phyloP scores from a whole-genome alignment of 2,888 invertebrate species.

The Odontomyia ornata region DNA sequence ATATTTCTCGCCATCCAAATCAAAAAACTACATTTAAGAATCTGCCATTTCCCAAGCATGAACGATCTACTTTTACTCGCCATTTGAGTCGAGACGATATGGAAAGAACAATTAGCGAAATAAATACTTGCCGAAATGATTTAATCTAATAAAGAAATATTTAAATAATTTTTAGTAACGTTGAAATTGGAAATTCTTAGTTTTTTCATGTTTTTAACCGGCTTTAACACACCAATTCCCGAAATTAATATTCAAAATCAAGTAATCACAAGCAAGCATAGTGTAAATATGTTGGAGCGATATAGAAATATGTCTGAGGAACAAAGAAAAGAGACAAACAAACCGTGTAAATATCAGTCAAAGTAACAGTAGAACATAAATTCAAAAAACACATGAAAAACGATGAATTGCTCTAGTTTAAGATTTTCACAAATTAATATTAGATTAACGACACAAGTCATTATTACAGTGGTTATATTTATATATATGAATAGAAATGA shows the following conservation, averaged over 20 bases:
- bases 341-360: neutral
- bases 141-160: neutral
- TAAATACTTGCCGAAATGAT: constrained; percentile 36
- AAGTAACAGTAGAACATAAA: neutral
- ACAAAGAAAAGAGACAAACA: neutral
- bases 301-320: neutral
- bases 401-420: constrained; percentile 39
- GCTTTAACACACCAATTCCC: too few relatives aligned
- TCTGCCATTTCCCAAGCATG: neutral
- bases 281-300: constrained; percentile 22
- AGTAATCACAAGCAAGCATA: neutral
- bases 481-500: constrained; percentile 27
- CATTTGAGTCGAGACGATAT: neutral
- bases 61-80: neutral
- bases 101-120: neutral
- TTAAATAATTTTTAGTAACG: too few relatives aligned
- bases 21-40: neutral
- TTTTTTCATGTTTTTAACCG: neutral
- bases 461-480: constrained; percentile 43
- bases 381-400: constrained; percentile 11
- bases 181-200: neutral
- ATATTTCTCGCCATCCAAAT: neutral
- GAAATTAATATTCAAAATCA: neutral
- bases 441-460: constrained; percentile 40
- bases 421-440: constrained; percentile 46